A percentile compares a stretch with the other conserved stretches of the same genome.
phyloP scores from a whole-genome alignment of 2,797 vertebrate species.

The Avahi laniger region DNA sequence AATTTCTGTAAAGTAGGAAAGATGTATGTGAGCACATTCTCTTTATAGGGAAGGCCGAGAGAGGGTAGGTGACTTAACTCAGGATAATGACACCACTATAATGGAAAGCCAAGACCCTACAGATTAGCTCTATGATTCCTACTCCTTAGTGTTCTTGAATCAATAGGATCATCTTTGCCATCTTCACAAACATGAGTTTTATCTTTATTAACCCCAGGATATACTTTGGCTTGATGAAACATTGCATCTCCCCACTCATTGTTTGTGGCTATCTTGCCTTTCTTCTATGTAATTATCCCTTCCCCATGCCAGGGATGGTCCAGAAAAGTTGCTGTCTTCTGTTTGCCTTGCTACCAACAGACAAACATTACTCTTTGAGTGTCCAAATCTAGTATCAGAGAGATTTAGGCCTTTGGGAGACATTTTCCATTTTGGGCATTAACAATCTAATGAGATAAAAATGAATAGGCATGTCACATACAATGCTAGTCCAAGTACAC shows the following conservation, averaged over 20 bases:
- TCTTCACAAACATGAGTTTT: neutral
- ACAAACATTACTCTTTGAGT: neutral
- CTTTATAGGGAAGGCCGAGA: neutral
- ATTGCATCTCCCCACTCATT: neutral
- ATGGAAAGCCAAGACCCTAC: neutral
- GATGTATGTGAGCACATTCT: neutral
- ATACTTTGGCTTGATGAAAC: neutral
- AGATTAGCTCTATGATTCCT: neutral
- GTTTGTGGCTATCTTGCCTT: neutral
- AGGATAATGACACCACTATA: neutral
- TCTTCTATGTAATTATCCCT: neutral
- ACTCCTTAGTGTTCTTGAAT: neutral
- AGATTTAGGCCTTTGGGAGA: neutral
- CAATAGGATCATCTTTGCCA: neutral
- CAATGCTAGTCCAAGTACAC: neutral
- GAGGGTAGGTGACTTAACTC: neutral
- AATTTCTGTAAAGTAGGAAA: neutral
- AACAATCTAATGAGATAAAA: neutral
- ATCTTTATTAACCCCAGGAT: neutral
- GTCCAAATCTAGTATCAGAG: neutral
- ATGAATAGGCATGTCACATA: neutral
- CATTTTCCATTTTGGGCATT: neutral
- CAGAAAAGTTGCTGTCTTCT: neutral
- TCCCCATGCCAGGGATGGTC: neutral
- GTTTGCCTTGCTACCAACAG: neutral